These are phyloP conservation scores for Tethya wilhelma DNA, from an alignment of 37 sponge, comb jelly and placozoan genomes.

Conservation along the genomic window DNA sequence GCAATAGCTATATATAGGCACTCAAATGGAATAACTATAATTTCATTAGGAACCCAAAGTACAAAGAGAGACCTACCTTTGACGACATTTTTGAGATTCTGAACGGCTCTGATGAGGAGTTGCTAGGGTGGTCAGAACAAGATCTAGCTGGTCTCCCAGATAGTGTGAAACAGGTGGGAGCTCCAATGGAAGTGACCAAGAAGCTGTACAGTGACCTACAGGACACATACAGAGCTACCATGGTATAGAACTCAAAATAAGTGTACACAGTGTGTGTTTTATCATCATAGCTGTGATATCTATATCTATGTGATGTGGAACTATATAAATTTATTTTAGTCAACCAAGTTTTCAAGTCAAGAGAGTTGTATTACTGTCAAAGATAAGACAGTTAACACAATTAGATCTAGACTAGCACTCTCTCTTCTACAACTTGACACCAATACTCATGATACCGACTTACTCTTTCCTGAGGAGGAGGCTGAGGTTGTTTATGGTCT, in stretches of 20 bases:
- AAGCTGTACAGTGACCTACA: slow-evolving; percentile 57
- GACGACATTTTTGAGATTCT: slow-evolving; percentile 27
- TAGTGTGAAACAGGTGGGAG: not conserved
- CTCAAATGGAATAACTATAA: too few species aligned
- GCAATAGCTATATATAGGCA: too few species aligned
- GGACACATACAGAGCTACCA: slow-evolving; percentile 12
- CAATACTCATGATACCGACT: too few species aligned
- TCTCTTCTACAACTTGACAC: too few species aligned
- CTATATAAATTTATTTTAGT: too few species aligned
- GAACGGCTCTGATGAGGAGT: slow-evolving; percentile 2
- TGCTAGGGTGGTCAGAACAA: slow-evolving; percentile 39
- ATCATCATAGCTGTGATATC: not conserved
- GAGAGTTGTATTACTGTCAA: too few species aligned
- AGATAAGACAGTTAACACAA: too few species aligned
- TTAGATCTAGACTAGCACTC: too few species aligned
- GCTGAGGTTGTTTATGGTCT: not conserved
- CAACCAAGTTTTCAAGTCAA: too few species aligned
- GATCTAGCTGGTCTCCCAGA: slow-evolving; percentile 2
- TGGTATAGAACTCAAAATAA: not conserved
- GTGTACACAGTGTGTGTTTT: not conserved
- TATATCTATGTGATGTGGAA: too few species aligned
- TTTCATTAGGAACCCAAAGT: slow-evolving; percentile 46
- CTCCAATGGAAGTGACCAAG: slow-evolving; percentile 6
- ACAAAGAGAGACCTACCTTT: slow-evolving; percentile 38
- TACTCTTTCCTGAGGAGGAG: too few species aligned